Base-by-base conservation (phyloP, 2,888 invertebrate genomes). In the Tanytarsus gracilentus region DNA sequence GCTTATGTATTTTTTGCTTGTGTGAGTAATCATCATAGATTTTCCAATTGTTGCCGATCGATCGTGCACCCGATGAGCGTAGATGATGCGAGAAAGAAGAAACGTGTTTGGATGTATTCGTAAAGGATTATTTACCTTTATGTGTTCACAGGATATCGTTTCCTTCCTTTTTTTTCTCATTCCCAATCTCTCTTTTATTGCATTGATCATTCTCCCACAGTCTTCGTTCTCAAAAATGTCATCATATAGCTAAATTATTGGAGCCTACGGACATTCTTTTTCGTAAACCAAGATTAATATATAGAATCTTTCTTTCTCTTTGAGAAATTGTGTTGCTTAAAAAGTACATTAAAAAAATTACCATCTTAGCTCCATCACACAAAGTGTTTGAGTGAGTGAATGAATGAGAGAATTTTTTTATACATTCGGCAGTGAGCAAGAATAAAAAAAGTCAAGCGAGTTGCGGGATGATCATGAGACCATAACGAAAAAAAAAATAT, bases 381-480 rank as follows among this genome's bases (percentile, higher is more conserved):
- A n/a, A n/a, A n/a, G n/a, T n/a, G n/a, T n/a, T n/a, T n/a, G n/a
- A n/a, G n/a, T n/a, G n/a, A n/a, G n/a, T n/a, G n/a, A n/a, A n/a
- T n/a, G n/a, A n/a, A n/a, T 30, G 30, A 23, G 9, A 33, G 33
- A 4, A 33, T 33, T 36, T 36, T 36, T 36, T 36, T 36, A 16
- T 36, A 44, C 44, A 44, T 44, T 44, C 44, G 44, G 44, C 44
- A 44, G 23, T 44, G 23, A 23, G 23, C 11, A 52, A 55, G 40
- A 18, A 16, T 16, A 40, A 30, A 48, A 11, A 44, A 44, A 48
- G 27, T 39, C 9, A 26, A 40, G n/a, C 27, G 27, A 52, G n/a
- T 9, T 11, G 9, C 16, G 36, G 36, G 18, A 56, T 40, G 55
- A 56, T 58, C 58, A 58, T 48, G 58, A 58, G 58, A 58, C 58